Evolutionary conservation across 2,797 vertebrate species (phyloP), one percentile per base, ranked within the genome.

Genomic region (Protosalanx chinensis): DNA sequence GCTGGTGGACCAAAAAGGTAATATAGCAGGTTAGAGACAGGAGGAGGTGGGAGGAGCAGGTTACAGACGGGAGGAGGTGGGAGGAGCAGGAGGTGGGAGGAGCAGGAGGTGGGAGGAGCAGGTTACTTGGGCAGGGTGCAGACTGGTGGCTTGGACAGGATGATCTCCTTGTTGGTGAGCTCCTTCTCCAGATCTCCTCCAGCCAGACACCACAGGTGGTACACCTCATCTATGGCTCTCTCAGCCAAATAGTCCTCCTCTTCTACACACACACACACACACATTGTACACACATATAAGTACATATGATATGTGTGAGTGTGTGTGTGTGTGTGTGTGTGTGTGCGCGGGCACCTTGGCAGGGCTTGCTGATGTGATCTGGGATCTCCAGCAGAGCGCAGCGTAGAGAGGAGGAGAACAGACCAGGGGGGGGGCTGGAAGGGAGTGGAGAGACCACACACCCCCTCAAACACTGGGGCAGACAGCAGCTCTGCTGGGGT

Each of bases 181-280:
- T 99, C 98, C 86, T 98, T 99, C 87, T 99, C 98, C 82, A 98
- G 88, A 89, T 99, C 98, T 79, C 98, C 98, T 73, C 98, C 98
- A 27, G 98, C 98, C 84, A 99, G 91, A 88, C 97, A 98, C 98
- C 98, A 98, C 75, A 99, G 93, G 85, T 99, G 92, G 91, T 98
- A 98, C 37, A 99, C 95, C 84, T 99, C 98, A 81, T 98, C 93
- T 80, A 99, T 93, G 77, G 94, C 94, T 79, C 98, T 92, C 90
- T 98, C 96, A 0, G 93, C 89, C 81, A 99, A 86, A 83, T 94
- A 96, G 88, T 97, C 94, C 27, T 93, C 91, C 71, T 95, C 94
- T 79, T 89, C 89, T 91, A 70, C 53, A 32, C 18, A 7, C 46
- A 73, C 1, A 59, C 5, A 65, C 2, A 66, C 13, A 18, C 49